phyloP scores from a whole-genome alignment of 64 coral and sea anemone genomes.

The Platygyra sinensis region DNA sequence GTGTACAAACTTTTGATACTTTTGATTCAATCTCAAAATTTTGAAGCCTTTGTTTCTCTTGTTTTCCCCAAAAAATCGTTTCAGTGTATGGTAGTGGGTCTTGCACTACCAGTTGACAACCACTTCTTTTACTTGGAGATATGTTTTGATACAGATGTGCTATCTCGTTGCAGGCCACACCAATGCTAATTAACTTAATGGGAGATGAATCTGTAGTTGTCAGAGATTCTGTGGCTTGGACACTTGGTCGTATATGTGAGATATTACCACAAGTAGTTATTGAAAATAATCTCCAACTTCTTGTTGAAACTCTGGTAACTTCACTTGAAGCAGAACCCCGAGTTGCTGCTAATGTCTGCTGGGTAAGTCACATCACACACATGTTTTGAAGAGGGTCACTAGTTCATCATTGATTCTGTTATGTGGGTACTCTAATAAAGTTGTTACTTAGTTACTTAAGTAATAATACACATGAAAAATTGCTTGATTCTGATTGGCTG shows the following conservation, averaged over 20 bases:
- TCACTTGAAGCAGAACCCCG: conserved; percentile 78
- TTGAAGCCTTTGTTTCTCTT: too few relatives aligned
- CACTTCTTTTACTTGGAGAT: too few relatives aligned
- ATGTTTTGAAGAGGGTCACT: background rate
- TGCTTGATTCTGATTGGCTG: too few relatives aligned
- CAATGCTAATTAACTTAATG: conserved; percentile 75
- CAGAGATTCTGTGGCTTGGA: conserved; percentile 95
- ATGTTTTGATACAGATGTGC: background rate
- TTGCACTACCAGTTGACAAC: too few relatives aligned
- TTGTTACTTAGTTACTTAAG: too few relatives aligned
- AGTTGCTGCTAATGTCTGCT: conserved; percentile 98
- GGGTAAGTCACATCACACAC: conserved; percentile 58
- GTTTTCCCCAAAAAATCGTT: too few relatives aligned
- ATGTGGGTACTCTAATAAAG: too few relatives aligned
- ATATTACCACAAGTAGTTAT: conserved; percentile 88
- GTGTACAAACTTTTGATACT: too few relatives aligned
- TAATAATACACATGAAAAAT: too few relatives aligned
- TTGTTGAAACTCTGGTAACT: conserved; percentile 58
- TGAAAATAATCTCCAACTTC: conserved; percentile 46
- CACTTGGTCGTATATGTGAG: conserved; percentile 93
- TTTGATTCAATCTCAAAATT: too few relatives aligned
- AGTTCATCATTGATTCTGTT: background rate
- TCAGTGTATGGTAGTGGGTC: too few relatives aligned
- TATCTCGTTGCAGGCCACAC: conserved; percentile 48
- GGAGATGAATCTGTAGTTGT: conserved; percentile 71